Percentiles rank a stretch among this genome's conserved stretches.
phyloP scores from a whole-genome alignment of 2,797 vertebrate species.

The Gouania willdenowi region DNA sequence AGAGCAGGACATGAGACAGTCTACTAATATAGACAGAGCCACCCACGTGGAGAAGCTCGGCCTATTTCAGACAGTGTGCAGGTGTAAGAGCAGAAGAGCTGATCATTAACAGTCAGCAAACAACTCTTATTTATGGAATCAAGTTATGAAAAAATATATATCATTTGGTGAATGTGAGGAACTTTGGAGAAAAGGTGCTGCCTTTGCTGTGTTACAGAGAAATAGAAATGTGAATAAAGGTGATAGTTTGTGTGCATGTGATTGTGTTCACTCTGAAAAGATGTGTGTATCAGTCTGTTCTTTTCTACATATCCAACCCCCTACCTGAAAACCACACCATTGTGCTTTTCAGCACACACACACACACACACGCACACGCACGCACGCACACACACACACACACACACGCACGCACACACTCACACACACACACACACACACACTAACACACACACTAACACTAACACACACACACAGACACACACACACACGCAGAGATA shows the following conservation, averaged over 20 bases:
- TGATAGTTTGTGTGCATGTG: too few relatives aligned
- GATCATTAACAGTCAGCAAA: background rate
- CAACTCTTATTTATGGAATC: background rate
- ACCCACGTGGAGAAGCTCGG: slow-evolving; percentile 7
- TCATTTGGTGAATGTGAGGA: too few relatives aligned
- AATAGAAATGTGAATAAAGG: too few relatives aligned
- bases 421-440: slow-evolving; percentile 18
- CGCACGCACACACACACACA: slow-evolving; percentile 13
- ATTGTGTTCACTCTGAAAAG: background rate
- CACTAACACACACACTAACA: slow-evolving; percentile 15
- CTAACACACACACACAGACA: slow-evolving; percentile 9
- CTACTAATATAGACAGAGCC: slow-evolving; percentile 22
- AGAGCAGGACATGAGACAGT: slow-evolving; percentile 11
- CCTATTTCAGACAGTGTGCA: background rate
- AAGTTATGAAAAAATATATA: too few relatives aligned
- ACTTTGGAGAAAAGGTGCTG: too few relatives aligned
- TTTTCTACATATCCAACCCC: slow-evolving; percentile 1
- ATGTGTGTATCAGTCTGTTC: slow-evolving; percentile 3
- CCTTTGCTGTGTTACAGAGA: too few relatives aligned
- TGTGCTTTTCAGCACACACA: slow-evolving; percentile 44
- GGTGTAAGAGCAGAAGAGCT: slow-evolving; percentile 5
- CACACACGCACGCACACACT: slow-evolving; percentile 16
- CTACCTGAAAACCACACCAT: slow-evolving; percentile 28
- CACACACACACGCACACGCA: slow-evolving; percentile 13
- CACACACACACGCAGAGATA: slow-evolving; percentile 14